Percentiles rank a stretch among this genome's conserved stretches.
These are phyloP conservation scores for Herpetotheres cachinnans DNA, from an alignment of 2,113 vertebrate genomes.

Conservation along the genomic window DNA sequence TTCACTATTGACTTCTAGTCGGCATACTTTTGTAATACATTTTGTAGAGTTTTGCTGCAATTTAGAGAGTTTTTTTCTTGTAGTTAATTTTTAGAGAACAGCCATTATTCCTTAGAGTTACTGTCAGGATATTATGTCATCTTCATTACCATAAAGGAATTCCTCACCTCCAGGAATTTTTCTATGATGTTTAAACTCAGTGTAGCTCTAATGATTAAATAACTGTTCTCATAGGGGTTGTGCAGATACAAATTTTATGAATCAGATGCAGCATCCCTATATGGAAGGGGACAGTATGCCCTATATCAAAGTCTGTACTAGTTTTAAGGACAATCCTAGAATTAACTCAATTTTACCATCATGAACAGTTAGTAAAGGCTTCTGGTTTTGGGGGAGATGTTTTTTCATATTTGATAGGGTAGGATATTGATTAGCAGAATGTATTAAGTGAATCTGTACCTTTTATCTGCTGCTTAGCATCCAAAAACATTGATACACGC, in stretches of 20 bases:
- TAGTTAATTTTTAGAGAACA: not conserved
- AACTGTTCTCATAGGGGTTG: not conserved
- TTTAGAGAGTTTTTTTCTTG: not conserved
- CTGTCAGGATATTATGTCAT: not conserved
- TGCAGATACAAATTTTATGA: not conserved
- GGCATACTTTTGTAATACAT: not conserved
- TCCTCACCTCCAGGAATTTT: not conserved
- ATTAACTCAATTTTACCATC: not conserved
- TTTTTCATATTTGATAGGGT: not conserved
- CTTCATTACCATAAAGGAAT: not conserved
- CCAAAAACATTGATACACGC: not conserved
- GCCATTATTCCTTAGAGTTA: not conserved
- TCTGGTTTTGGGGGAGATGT: accelerated
- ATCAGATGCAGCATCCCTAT: accelerated
- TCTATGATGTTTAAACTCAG: not conserved
- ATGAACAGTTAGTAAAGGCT: not conserved
- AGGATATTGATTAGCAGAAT: not conserved
- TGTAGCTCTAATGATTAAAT: not conserved
- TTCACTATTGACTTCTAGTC: not conserved
- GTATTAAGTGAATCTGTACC: not conserved
- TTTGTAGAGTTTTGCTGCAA: not conserved
- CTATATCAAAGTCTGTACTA: not conserved
- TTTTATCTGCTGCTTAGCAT: not conserved
- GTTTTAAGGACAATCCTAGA: not conserved
- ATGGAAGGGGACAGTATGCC: not conserved